phyloP scores from a whole-genome alignment of 2,888 invertebrate species.

The Pyrrhosoma nymphula region DNA sequence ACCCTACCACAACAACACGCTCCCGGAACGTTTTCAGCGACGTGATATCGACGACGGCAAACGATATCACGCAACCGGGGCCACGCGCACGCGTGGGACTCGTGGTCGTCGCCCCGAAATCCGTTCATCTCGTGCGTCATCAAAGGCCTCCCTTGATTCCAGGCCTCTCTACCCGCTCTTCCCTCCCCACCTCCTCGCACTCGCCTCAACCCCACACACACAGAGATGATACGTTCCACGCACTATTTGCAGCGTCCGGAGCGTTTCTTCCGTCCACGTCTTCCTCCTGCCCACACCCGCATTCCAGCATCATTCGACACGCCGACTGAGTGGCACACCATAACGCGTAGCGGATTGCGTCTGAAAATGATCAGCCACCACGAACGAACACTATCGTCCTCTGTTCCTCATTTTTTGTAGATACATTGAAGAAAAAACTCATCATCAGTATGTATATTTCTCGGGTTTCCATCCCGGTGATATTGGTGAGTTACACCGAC shows the following conservation, averaged over 20 bases:
- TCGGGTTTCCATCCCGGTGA: too few species aligned
- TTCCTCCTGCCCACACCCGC: not conserved
- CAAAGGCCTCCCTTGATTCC: conserved; percentile 41
- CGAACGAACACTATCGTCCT: too few species aligned
- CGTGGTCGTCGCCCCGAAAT: not conserved
- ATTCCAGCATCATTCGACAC: not conserved
- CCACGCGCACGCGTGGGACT: not conserved
- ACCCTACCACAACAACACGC: not conserved
- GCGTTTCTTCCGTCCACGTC: not conserved
- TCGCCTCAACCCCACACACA: not conserved
- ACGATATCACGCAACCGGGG: not conserved
- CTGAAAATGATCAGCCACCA: too few species aligned
- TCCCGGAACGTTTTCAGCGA: conserved; percentile 41
- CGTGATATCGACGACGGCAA: not conserved
- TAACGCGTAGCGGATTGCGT: not conserved
- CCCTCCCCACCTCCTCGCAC: not conserved
- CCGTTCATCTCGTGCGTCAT: conserved; percentile 50
- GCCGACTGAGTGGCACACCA: not conserved
- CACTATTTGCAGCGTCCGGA: conserved; percentile 10
- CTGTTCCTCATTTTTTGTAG: too few species aligned
- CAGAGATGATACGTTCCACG: not conserved
- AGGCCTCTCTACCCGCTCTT: not conserved
- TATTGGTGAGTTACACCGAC: too few species aligned
- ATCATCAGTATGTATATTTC: too few species aligned
- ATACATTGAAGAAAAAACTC: too few species aligned